Evolutionary conservation across 2,113 vertebrate species (phyloP).

Genomic region (Pimephales promelas): DNA sequence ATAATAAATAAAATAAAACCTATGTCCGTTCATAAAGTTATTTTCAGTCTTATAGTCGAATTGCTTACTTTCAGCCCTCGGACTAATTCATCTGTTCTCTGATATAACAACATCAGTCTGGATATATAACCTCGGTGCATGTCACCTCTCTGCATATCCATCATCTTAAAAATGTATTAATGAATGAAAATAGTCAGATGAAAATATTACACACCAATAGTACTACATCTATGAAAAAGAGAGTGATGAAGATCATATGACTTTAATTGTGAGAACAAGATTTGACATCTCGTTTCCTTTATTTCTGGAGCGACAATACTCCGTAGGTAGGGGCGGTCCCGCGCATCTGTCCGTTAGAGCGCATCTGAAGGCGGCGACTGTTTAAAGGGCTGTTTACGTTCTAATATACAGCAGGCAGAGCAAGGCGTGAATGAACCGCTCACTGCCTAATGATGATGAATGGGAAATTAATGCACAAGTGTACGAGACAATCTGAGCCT

Average conservation of each 20-base stretch:
- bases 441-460: conserved; percentile 99
- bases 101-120: too few species aligned
- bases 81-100: not conserved
- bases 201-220: not conserved
- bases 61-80: not conserved
- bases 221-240: not conserved
- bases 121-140: not conserved
- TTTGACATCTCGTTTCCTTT: conserved; percentile 3
- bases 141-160: not conserved
- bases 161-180: not conserved
- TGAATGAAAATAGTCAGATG: not conserved
- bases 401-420: conserved; percentile 93
- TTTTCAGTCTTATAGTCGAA: not conserved
- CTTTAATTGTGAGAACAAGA: not conserved
- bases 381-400: conserved; percentile 91
- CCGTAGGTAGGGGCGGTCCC: conserved; percentile 60
- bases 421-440: conserved; percentile 92
- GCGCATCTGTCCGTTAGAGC: conserved; percentile 69
- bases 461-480: conserved; percentile 99
- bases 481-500: conserved; percentile 98
- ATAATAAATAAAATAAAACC: not conserved
- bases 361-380: conserved; percentile 59
- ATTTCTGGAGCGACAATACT: conserved; percentile 8
- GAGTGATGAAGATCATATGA: not conserved
- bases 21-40: not conserved